Conservation (phyloP, 2,888 invertebrate genomes). For the Troilus luridus region DNA sequence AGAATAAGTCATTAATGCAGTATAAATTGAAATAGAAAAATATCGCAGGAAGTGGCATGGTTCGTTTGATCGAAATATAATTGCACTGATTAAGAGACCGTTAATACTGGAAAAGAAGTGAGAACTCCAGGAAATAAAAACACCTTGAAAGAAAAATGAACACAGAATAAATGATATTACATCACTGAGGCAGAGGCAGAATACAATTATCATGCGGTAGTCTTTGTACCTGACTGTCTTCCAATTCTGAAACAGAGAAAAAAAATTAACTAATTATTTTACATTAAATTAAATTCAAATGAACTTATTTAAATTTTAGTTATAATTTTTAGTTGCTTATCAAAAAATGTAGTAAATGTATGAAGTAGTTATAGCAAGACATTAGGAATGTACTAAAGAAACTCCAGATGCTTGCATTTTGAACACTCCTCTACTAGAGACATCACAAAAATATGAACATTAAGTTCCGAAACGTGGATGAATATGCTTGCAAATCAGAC, state of each 20-base stretch:
- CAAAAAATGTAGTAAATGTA: too few species aligned
- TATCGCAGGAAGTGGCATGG: neutral
- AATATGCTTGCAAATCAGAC: too few species aligned
- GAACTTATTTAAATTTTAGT: neutral
- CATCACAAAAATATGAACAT: too few species aligned
- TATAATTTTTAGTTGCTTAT: neutral
- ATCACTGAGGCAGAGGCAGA: neutral
- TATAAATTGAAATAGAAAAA: neutral
- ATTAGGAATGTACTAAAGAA: too few species aligned
- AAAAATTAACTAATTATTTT: neutral
- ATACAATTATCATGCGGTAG: neutral
- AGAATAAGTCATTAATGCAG: slow-evolving; percentile 15
- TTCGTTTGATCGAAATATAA: neutral
- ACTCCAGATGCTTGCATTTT: too few species aligned
- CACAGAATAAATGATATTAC: neutral
- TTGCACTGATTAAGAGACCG: neutral
- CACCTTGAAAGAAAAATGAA: neutral
- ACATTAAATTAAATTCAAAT: neutral
- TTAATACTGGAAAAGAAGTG: slow-evolving; percentile 17
- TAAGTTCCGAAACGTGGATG: too few species aligned
- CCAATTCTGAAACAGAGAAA: neutral
- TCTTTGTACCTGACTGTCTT: slow-evolving; percentile 2
- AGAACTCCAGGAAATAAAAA: neutral
- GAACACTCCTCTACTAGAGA: too few species aligned
- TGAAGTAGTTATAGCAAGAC: too few species aligned